Percentiles rank a stretch among this genome's conserved stretches.
Evolutionary conservation across 2,888 invertebrate genomes (phyloP).

Genomic region (Synergus gifuensis): DNA sequence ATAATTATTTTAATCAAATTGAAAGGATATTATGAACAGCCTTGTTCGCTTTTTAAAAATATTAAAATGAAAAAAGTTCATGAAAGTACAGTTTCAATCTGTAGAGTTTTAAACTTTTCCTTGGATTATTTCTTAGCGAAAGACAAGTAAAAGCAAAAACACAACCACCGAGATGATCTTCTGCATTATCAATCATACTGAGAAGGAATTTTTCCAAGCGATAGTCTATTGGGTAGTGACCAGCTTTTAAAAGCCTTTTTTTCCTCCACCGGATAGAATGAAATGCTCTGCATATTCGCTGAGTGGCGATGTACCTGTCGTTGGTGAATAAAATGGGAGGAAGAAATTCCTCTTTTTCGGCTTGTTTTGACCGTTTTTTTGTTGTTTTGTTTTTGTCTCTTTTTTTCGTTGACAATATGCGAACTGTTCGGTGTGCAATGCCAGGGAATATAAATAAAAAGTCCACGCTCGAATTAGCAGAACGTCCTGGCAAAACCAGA

Average conservation of each 20-base stretch:
- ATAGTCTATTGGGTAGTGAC: constrained; percentile 2
- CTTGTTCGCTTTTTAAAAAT: not conserved
- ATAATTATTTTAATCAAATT: not conserved
- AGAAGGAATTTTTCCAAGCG: not conserved
- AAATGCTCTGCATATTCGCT: constrained; percentile 18
- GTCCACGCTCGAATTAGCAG: constrained; percentile 61
- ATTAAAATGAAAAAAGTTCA: not conserved
- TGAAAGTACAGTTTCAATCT: no score
- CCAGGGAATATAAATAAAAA: constrained; percentile 64
- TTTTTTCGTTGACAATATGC: constrained; percentile 35
- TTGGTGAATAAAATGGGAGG: constrained; percentile 9
- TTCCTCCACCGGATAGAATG: constrained; percentile 20
- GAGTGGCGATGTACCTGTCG: constrained; percentile 34
- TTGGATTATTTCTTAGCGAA: no score
- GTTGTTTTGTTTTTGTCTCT: no score
- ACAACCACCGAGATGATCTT: not conserved
- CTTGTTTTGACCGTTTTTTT: not conserved
- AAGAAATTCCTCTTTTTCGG: constrained; percentile 11
- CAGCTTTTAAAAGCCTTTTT: not conserved
- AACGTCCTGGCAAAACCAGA: constrained; percentile 66
- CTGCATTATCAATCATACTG: constrained; percentile 1
- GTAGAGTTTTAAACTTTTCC: no score
- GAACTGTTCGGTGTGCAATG: constrained; percentile 44
- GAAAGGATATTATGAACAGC: not conserved
- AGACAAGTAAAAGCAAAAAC: no score